Evolutionary conservation across 2,888 invertebrate genomes (phyloP).

Genomic region (Perizoma flavofasciatum): DNA sequence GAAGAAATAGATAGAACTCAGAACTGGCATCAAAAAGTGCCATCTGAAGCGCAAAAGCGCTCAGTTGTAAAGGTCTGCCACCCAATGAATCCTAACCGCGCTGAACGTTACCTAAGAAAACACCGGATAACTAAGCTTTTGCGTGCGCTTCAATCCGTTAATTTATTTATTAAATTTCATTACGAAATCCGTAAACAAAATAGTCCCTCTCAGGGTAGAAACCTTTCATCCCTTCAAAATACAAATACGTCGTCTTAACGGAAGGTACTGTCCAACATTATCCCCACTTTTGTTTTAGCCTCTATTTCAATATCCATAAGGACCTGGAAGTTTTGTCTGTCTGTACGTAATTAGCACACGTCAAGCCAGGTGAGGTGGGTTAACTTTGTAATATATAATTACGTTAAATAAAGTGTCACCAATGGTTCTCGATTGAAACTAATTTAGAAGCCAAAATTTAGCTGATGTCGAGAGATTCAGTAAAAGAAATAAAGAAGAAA

Average conservation of each 20-base stretch:
- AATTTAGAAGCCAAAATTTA: neutral
- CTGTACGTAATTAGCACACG: conserved; percentile 61
- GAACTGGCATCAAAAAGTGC: no score
- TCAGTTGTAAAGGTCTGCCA: no score
- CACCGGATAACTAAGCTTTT: no score
- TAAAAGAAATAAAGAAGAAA: no score
- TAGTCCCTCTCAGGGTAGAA: conserved; percentile 1
- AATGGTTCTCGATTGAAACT: conserved; percentile 35
- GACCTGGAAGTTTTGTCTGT: conserved; percentile 28
- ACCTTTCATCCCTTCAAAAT: conserved; percentile 20
- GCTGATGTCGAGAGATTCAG: no score
- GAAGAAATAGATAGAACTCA: no score
- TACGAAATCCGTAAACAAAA: conserved; percentile 1
- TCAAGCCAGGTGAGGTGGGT: conserved; percentile 67
- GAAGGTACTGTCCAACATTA: conserved; percentile 6
- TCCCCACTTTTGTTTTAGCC: conserved; percentile 12
- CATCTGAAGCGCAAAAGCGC: no score
- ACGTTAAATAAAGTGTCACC: conserved; percentile 46
- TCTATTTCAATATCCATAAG: conserved; percentile 17
- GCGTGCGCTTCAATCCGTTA: no score
- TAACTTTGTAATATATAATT: conserved; percentile 51
- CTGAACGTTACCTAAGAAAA: no score
- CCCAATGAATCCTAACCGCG: no score
- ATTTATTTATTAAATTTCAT: no score
- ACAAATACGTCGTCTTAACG: conserved; percentile 16